Percentiles rank a stretch among this genome's conserved stretches.
Evolutionary conservation across 2,113 vertebrate species (phyloP).

Genomic region (Cheilinus undulatus): DNA sequence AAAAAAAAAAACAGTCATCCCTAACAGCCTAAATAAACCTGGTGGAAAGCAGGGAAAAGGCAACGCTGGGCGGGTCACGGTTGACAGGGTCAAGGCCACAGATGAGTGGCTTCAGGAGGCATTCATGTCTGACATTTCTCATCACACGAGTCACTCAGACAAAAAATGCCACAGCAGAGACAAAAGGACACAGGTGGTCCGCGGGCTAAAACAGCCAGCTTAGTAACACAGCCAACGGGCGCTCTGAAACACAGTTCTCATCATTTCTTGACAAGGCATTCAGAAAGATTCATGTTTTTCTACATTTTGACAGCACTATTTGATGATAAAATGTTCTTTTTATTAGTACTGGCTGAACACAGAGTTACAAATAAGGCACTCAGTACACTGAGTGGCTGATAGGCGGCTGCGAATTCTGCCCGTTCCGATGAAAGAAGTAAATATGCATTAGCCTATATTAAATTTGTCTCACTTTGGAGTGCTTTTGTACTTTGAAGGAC

Average conservation of each 20-base stretch:
- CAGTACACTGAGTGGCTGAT: background rate
- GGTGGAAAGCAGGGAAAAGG: constrained; percentile 43
- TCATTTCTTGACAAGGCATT: constrained; percentile 19
- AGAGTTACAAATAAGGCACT: background rate
- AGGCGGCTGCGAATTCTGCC: background rate
- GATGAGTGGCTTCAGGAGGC: constrained; percentile 58
- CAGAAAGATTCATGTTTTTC: background rate
- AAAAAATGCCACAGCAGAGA: constrained; percentile 33
- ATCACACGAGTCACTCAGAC: constrained; percentile 41
- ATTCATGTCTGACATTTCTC: constrained; percentile 62
- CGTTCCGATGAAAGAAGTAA: background rate
- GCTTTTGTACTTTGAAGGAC: background rate
- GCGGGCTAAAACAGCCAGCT: background rate
- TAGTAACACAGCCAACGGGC: constrained; percentile 7
- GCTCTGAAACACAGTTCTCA: background rate
- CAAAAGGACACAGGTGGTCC: constrained; percentile 39
- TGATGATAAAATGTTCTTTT: background rate
- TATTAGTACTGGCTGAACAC: background rate
- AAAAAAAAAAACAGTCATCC: background rate
- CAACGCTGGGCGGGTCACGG: constrained; percentile 25
- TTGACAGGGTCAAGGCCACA: constrained; percentile 62
- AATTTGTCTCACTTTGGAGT: background rate
- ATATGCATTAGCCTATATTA: background rate
- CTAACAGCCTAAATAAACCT: constrained; percentile 40
- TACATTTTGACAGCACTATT: background rate